Conservation (phyloP, 1,140 invertebrate genomes). For the Augochlora pura region DNA sequence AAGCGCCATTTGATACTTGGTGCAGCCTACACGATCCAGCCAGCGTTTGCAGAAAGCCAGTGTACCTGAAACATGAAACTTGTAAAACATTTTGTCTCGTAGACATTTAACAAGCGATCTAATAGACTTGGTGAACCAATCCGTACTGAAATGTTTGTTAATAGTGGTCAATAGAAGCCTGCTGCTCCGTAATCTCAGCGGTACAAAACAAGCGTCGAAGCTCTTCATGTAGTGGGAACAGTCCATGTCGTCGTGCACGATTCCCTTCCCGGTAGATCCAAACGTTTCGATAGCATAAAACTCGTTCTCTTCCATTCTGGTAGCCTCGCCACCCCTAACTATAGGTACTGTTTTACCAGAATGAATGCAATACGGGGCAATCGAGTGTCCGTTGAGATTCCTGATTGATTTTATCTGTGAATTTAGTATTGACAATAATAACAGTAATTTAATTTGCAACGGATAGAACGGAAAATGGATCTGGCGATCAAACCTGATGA, state of each 20-base stretch:
- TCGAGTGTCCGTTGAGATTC: slow-evolving; percentile 99
- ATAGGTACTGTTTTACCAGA: slow-evolving; percentile 99
- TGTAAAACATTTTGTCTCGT: not conserved
- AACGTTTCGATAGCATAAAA: slow-evolving; percentile 99
- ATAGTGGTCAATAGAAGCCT: slow-evolving; percentile 97
- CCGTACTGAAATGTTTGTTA: slow-evolving; percentile 94
- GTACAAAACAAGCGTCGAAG: slow-evolving; percentile 96
- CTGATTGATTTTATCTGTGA: slow-evolving; percentile 94
- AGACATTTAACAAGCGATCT: no score
- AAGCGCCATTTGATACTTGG: slow-evolving; percentile 98
- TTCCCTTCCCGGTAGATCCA: slow-evolving; percentile 97
- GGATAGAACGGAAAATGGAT: not conserved
- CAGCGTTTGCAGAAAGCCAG: slow-evolving; percentile 99
- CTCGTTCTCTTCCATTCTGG: slow-evolving; percentile 99
- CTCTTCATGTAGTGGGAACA: slow-evolving; percentile 99
- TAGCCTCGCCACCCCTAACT: slow-evolving; percentile 98
- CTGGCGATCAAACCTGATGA: slow-evolving; percentile 83
- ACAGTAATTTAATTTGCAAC: not conserved
- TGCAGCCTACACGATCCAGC: slow-evolving; percentile 97
- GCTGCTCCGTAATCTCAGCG: slow-evolving; percentile 93
- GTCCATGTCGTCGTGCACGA: slow-evolving; percentile 99
- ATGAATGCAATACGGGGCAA: slow-evolving; percentile 98
- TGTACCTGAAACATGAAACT: slow-evolving; percentile 83
- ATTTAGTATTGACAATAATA: not conserved
- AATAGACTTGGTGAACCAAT: not conserved